Evolutionary conservation across 2,888 invertebrate species (phyloP), one percentile per base, ranked within the genome.

Genomic region (Euphydryas editha): DNA sequence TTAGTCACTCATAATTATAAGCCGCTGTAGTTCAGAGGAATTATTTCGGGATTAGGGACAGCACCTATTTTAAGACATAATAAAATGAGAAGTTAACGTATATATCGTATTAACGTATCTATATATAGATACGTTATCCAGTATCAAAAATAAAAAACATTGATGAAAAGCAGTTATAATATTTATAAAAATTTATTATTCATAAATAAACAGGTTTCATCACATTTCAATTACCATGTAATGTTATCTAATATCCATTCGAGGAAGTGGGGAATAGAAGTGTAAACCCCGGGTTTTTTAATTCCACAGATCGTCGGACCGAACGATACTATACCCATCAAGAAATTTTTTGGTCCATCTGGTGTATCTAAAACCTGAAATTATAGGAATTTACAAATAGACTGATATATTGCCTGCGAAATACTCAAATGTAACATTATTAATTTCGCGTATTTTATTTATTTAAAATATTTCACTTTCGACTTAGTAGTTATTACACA

Each of bases 311-410:
- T 78, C 0, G 82, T 80, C 0, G 94, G 93, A 0, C 95, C 95
- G 71, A 94, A 94, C 0, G 95, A 95, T 0, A 95, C 95, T 0
- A 95, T 81, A 6, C 95, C 96, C 57, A 94, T 84, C 10, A 94
- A 78, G 69, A 88, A 93, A 72, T 87, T 93, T 70, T 93, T 92
- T 0, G 94, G 94, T 0, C 93, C 90, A 5, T 92, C 93, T 1
- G 82, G 75, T 1, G 86, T 84, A 49, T 90, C 87, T 68, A 85
- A 93, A 3, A 92, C 88, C 93, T 92, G 81, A 5, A 81, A 82
- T 42, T 62, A 65, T 58, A 44, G n/a, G 8, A 30, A 30, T 30
- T 30, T 30, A 30, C 6, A 30, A 30, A 30, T 30, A 30, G 5
- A 30, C 5, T 30, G 8, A 30, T 30, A 30, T 4, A 1, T 30